These are phyloP conservation scores for Lathronympha strigana DNA, from an alignment of 2,888 invertebrate species.

Conservation along the genomic window DNA sequence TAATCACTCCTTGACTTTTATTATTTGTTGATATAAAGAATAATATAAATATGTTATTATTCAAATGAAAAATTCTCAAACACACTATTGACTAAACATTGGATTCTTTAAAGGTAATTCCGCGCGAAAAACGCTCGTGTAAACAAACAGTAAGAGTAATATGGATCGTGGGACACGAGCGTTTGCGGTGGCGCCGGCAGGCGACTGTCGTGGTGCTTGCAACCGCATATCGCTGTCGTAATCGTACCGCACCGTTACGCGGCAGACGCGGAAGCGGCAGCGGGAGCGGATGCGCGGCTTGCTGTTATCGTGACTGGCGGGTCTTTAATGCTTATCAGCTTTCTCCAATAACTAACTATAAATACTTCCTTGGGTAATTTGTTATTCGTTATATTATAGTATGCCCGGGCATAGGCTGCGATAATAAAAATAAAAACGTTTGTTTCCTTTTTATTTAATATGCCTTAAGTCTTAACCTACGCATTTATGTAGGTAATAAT, in stretches of 20 bases:
- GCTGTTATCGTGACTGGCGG: not conserved
- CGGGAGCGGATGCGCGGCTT: conserved; percentile 15
- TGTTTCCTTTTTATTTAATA: not conserved
- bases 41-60: conserved; percentile 23
- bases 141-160: conserved; percentile 33
- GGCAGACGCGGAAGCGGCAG: conserved; percentile 46
- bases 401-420: no score
- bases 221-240: conserved; percentile 66
- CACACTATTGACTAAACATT: conserved; percentile 39
- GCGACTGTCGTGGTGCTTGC: conserved; percentile 57
- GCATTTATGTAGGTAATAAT: no score
- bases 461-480: no score
- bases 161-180: conserved; percentile 53
- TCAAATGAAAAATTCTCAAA: not conserved
- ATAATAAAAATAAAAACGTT: no score
- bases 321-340: conserved; percentile 1
- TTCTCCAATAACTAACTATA: not conserved
- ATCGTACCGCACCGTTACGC: conserved; percentile 62
- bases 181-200: conserved; percentile 55
- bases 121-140: conserved; percentile 5
- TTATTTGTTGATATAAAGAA: conserved; percentile 53
- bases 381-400: not conserved
- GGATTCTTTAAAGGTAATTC: not conserved
- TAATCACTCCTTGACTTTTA: conserved; percentile 59
- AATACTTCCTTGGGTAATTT: conserved; percentile 1